A percentile compares a stretch with the other conserved stretches of the same genome.
Evolutionary conservation across 2,113 vertebrate species (phyloP).

Genomic region (Tupaia chinensis): DNA sequence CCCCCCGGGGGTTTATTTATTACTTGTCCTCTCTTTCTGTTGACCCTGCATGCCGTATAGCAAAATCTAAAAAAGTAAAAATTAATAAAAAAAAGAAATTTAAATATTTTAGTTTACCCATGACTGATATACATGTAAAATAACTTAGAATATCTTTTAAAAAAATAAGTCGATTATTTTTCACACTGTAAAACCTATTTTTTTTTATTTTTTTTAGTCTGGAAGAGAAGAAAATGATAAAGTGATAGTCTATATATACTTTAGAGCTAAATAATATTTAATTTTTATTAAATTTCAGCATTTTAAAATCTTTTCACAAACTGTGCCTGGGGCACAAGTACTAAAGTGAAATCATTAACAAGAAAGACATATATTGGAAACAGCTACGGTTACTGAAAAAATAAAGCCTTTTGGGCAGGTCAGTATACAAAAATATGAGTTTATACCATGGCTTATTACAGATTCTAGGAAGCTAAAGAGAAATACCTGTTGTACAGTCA

Average conservation of each 20-base stretch:
- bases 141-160: neutral
- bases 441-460: neutral
- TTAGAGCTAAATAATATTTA: neutral
- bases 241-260: neutral
- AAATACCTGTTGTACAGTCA: neutral
- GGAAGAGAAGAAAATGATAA: neutral
- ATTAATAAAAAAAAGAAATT: neutral
- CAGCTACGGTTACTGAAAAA: neutral
- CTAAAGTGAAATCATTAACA: neutral
- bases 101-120: neutral
- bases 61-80: too few relatives aligned
- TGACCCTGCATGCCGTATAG: too few relatives aligned
- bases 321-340: neutral
- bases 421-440: neutral
- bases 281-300: constrained; percentile 1
- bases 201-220: neutral
- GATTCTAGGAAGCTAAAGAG: neutral
- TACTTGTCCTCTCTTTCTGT: too few relatives aligned
- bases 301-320: neutral
- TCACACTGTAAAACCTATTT: neutral
- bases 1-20: too few relatives aligned
- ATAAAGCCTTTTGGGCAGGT: neutral
- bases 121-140: neutral
- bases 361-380: constrained; percentile 39
- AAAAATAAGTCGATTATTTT: neutral